Conservation (phyloP, 2,113 vertebrate genomes). For the Cacatua alba region DNA sequence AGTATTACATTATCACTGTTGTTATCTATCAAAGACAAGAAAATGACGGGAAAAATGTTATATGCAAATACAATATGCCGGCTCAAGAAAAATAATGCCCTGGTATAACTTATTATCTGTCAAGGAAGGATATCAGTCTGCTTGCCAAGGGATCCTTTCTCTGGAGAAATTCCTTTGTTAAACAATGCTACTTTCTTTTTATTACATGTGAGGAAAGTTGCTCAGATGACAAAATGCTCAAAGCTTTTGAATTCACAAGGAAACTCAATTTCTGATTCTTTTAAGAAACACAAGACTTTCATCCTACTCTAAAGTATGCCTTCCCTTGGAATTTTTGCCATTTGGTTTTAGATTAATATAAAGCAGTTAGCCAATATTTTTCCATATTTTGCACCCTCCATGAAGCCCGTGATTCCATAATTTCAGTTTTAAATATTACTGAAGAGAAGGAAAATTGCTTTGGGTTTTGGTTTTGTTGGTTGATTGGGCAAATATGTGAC, state of each 20-base stretch:
- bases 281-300: neutral
- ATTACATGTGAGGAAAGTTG: neutral
- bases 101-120: neutral
- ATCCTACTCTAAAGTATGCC: neutral
- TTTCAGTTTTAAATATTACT: neutral
- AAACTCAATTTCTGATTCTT: neutral
- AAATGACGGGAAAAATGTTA: neutral
- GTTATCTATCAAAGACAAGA: neutral
- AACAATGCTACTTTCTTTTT: neutral
- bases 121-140: neutral
- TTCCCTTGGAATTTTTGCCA: neutral
- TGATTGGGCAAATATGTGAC: neutral
- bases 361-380: neutral
- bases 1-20: accelerated
- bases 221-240: neutral
- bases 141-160: neutral
- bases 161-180: neutral
- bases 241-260: neutral
- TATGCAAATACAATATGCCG: neutral
- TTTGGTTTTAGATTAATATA: neutral
- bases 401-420: neutral
- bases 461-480: neutral
- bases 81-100: neutral
- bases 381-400: neutral
- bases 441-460: neutral